Percentiles rank a stretch among this genome's conserved stretches.
These are phyloP conservation scores for Sitophilus oryzae DNA, from an alignment of 1,140 invertebrate species.

Conservation along the genomic window DNA sequence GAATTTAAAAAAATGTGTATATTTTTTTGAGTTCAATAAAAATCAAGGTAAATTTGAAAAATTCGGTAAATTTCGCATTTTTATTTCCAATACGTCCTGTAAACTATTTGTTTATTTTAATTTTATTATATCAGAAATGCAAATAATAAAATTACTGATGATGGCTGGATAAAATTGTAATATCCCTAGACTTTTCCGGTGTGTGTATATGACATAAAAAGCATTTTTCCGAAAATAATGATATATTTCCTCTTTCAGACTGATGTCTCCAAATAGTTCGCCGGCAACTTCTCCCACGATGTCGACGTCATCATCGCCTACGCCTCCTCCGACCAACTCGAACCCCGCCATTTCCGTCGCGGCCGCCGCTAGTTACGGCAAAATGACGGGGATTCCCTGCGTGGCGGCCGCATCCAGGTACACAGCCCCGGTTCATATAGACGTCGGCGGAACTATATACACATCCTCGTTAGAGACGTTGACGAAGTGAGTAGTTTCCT, in stretches of 20 bases:
- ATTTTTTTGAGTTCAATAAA: too few relatives aligned
- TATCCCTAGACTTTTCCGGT: too few relatives aligned
- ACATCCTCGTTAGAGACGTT: conserved; percentile 93
- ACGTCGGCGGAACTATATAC: conserved; percentile 94
- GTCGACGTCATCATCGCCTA: conserved; percentile 60
- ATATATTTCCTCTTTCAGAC: conserved; percentile 31
- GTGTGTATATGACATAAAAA: too few relatives aligned
- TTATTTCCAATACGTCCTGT: too few relatives aligned
- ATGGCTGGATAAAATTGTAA: too few relatives aligned
- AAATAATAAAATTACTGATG: too few relatives aligned
- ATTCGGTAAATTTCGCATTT: too few relatives aligned
- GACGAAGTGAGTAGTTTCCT: conserved; percentile 79
- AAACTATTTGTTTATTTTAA: too few relatives aligned
- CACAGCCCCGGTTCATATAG: conserved; percentile 94
- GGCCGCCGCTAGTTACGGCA: conserved; percentile 52
- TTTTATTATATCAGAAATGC: too few relatives aligned
- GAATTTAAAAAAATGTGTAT: too few relatives aligned
- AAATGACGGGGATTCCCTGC: conserved; percentile 82
- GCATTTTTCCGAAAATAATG: too few relatives aligned
- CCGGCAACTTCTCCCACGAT: conserved; percentile 63
- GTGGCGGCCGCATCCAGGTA: conserved; percentile 86
- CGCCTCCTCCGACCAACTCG: conserved; percentile 62
- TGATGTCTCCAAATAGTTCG: conserved; percentile 60
- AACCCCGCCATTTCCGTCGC: conserved; percentile 59
- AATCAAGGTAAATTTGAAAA: too few relatives aligned